These are phyloP conservation scores for Aphelenchoides fujianensis DNA, from an alignment of 1,140 invertebrate species.

Conservation along the genomic window DNA sequence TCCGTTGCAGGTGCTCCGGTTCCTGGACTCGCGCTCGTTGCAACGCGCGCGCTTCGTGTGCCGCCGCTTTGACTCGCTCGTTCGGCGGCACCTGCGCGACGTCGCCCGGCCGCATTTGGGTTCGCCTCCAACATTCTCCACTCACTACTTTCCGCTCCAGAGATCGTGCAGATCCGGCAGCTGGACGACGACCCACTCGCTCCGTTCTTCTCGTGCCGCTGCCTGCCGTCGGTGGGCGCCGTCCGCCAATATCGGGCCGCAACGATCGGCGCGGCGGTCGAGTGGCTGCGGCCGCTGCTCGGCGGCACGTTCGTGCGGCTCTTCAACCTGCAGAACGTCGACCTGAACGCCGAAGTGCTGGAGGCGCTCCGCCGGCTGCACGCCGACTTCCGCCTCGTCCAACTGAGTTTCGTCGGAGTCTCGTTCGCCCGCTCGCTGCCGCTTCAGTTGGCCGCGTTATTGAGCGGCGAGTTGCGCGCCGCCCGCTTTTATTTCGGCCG, in stretches of 20 bases:
- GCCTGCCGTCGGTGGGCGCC: not conserved
- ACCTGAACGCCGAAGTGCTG: not conserved
- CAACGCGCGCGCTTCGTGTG: not conserved
- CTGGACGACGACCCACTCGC: not conserved
- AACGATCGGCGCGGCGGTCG: not conserved
- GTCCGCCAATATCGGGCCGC: not conserved
- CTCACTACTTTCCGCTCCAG: too few species aligned
- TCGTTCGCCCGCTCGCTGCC: not conserved
- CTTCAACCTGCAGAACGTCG: slow-evolving; percentile 3
- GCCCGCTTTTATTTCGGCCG: slow-evolving; percentile 3
- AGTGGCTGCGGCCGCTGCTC: not conserved
- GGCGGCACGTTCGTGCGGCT: not conserved
- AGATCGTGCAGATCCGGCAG: slow-evolving; percentile 4
- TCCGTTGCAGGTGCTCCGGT: not conserved
- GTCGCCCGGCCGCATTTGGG: slow-evolving; percentile 5
- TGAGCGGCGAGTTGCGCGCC: not conserved
- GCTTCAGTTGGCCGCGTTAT: not conserved
- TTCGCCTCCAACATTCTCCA: too few species aligned
- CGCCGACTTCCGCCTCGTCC: not conserved
- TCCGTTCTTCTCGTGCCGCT: not conserved
- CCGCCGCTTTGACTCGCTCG: not conserved
- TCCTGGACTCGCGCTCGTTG: not conserved
- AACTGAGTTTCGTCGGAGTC: slow-evolving; percentile 7
- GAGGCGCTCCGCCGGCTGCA: not conserved
- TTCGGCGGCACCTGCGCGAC: not conserved